Percentiles rank a stretch among this genome's conserved stretches.
Conservation (phyloP, 1,140 invertebrate genomes). For the Musca vetustissima region DNA sequence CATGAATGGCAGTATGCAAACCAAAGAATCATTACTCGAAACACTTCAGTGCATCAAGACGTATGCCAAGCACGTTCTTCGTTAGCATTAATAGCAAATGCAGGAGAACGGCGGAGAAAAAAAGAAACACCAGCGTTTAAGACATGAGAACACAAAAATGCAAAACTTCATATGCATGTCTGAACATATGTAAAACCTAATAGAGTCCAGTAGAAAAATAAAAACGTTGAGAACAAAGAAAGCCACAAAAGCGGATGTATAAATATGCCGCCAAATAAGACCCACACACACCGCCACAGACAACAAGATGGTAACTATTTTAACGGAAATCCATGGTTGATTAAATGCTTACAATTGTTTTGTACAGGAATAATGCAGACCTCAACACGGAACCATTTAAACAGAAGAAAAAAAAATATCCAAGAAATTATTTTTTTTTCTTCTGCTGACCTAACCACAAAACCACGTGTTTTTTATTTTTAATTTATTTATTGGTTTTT, state of each 20-base stretch:
- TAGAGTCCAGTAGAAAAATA: not conserved
- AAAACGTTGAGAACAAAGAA: not conserved
- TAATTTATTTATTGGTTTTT: not conserved
- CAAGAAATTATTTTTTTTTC: not conserved
- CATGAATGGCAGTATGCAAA: too few species aligned
- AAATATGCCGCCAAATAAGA: not conserved
- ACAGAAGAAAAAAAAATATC: too few species aligned
- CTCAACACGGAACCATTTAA: not conserved
- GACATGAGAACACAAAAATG: too few species aligned
- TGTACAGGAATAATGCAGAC: not conserved
- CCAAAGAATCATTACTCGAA: too few species aligned
- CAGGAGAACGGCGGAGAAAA: too few species aligned
- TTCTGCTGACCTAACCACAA: not conserved
- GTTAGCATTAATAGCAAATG: too few species aligned
- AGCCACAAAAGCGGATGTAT: not conserved
- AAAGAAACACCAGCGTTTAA: too few species aligned
- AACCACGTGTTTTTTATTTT: constrained; percentile 8
- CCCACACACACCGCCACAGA: too few species aligned
- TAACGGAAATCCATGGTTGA: constrained; percentile 17
- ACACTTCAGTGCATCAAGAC: too few species aligned
- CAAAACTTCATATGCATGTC: too few species aligned
- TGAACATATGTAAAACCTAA: not conserved
- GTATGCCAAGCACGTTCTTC: too few species aligned
- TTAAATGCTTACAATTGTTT: too few species aligned
- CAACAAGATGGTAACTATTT: constrained; percentile 5